phyloP scores from a whole-genome alignment of 1,140 invertebrate species.

The Cepaea nemoralis region DNA sequence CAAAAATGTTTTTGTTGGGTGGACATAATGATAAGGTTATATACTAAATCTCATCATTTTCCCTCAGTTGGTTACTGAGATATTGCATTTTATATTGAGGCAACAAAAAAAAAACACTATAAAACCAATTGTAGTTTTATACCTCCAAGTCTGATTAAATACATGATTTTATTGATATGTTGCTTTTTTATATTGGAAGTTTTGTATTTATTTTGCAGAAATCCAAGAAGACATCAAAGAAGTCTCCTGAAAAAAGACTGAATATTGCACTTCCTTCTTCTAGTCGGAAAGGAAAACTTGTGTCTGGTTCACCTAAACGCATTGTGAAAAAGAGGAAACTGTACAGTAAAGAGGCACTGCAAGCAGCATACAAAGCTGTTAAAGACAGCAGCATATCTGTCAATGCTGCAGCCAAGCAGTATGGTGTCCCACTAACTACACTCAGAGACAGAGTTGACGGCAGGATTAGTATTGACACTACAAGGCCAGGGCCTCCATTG shows the following conservation, averaged over 20 bases:
- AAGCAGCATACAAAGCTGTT: constrained; percentile 36
- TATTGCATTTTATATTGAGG: too few relatives aligned
- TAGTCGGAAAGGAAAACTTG: background rate
- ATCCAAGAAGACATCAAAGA: constrained; percentile 18
- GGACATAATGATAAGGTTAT: too few relatives aligned
- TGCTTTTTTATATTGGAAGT: too few relatives aligned
- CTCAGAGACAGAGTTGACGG: constrained; percentile 38
- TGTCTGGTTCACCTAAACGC: background rate
- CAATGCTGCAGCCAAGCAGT: constrained; percentile 38
- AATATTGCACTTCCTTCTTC: background rate
- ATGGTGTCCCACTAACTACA: constrained; percentile 36
- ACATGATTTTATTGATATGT: too few relatives aligned
- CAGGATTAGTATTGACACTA: constrained; percentile 39
- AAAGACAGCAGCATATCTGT: constrained; percentile 41
- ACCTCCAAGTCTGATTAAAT: too few relatives aligned
- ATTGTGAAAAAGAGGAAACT: constrained; percentile 76
- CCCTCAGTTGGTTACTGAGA: too few relatives aligned
- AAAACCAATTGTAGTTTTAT: too few relatives aligned
- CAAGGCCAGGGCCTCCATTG: constrained; percentile 35
- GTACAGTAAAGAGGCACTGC: constrained; percentile 19
- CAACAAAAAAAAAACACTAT: too few relatives aligned
- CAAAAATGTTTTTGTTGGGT: too few relatives aligned
- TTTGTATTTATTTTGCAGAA: constrained; percentile 3
- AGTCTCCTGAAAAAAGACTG: constrained; percentile 8
- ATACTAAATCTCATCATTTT: too few relatives aligned